Conservation (phyloP, 2,888 invertebrate species). For the Idaea dimidiata region DNA sequence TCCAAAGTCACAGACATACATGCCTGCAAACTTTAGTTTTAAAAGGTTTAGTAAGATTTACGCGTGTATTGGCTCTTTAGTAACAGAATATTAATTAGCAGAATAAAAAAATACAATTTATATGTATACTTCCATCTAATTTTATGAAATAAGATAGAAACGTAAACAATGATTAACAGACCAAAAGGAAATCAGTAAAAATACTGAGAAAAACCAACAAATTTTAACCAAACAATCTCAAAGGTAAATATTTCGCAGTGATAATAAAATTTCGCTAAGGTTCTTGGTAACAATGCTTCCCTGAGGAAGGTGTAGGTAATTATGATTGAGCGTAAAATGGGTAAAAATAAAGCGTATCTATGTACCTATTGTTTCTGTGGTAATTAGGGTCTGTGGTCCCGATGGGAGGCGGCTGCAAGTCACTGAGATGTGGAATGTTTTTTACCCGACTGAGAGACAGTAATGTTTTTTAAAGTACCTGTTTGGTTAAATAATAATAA, state of each 20-base stretch:
- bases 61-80: background rate
- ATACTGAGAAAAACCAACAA: conserved; percentile 4
- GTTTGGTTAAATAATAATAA: too few species aligned
- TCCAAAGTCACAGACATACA: too few species aligned
- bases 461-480: background rate
- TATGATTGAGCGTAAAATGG: conserved; percentile 80
- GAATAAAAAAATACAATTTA: too few species aligned
- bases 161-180: too few species aligned
- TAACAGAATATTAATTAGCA: too few species aligned
- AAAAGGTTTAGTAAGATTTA: too few species aligned
- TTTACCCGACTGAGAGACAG: background rate
- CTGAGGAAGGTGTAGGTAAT: conserved; percentile 65
- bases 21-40: too few species aligned
- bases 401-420: conserved; percentile 62
- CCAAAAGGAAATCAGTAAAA: background rate
- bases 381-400: conserved; percentile 80
- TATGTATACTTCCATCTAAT: too few species aligned
- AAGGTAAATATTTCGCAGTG: conserved; percentile 48
- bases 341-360: conserved; percentile 65
- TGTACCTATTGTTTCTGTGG: conserved; percentile 71
- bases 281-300: conserved; percentile 63
- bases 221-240: conserved; percentile 27
- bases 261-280: conserved; percentile 48
- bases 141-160: too few species aligned
- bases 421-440: conserved; percentile 28